Percentiles rank a stretch among this genome's conserved stretches.
phyloP scores from a whole-genome alignment of 2,797 vertebrate species.

The Catharus ustulatus region DNA sequence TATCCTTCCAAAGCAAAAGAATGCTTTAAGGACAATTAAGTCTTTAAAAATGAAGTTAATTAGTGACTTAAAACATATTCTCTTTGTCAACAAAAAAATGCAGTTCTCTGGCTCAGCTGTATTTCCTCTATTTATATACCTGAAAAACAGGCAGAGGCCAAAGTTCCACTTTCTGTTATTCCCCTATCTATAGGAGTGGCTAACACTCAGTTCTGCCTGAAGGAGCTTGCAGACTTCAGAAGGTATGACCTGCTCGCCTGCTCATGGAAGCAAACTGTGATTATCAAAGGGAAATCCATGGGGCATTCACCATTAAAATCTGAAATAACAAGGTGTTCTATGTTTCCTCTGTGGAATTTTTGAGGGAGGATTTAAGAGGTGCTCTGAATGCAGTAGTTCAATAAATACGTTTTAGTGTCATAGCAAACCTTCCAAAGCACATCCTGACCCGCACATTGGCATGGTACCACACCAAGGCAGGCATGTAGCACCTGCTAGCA shows the following conservation, averaged over 20 bases:
- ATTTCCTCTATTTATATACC: neutral
- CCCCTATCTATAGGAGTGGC: conserved; percentile 14
- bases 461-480: neutral
- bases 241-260: conserved; percentile 33
- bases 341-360: conserved; percentile 54
- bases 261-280: conserved; percentile 60
- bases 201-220: conserved; percentile 56
- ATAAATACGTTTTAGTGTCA: neutral
- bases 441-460: neutral
- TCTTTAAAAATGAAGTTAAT: conserved; percentile 28
- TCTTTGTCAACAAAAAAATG: neutral
- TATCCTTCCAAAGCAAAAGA: neutral
- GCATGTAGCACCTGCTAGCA: neutral
- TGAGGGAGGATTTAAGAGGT: conserved; percentile 48
- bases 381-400: conserved; percentile 21
- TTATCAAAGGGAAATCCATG: conserved; percentile 65
- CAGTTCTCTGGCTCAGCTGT: neutral
- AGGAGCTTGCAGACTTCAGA: conserved; percentile 61
- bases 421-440: conserved; percentile 43
- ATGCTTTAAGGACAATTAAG: conserved; percentile 2
- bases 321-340: conserved; percentile 66
- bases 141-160: conserved; percentile 20
- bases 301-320: conserved; percentile 67
- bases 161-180: conserved; percentile 44
- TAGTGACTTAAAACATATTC: neutral